Evolutionary conservation across 2,888 invertebrate genomes (phyloP).

Genomic region (Hecatera dysodea): DNA sequence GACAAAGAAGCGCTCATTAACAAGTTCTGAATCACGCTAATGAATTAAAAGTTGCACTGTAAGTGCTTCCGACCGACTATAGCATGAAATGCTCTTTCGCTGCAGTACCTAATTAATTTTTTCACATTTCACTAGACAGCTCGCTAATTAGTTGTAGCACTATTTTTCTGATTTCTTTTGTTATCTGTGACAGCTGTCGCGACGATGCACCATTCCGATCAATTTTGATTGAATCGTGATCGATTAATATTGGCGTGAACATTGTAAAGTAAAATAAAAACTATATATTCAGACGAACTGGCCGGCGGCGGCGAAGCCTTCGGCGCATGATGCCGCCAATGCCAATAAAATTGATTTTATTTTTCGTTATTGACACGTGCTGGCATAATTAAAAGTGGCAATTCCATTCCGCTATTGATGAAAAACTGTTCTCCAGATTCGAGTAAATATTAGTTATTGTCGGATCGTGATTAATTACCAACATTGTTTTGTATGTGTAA

Average conservation of each 20-base stretch:
- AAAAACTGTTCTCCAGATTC: slow-evolving; percentile 6
- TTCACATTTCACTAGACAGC: background rate
- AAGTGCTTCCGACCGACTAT: background rate
- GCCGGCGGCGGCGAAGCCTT: slow-evolving; percentile 53
- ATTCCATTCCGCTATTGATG: slow-evolving; percentile 11
- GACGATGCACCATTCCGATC: slow-evolving; percentile 40
- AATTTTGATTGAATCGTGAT: slow-evolving; percentile 66
- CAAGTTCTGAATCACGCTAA: background rate
- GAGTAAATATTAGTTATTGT: slow-evolving; percentile 15
- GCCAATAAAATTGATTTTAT: slow-evolving; percentile 72
- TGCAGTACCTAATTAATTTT: background rate
- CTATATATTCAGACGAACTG: slow-evolving; percentile 65
- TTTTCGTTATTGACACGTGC: slow-evolving; percentile 70
- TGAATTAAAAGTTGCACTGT: slow-evolving; percentile 12
- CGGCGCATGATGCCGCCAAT: slow-evolving; percentile 67
- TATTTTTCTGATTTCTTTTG: slow-evolving; percentile 17
- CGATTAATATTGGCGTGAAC: slow-evolving; percentile 69
- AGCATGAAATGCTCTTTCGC: background rate
- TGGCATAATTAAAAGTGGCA: slow-evolving; percentile 67
- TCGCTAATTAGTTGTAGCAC: slow-evolving; percentile 11
- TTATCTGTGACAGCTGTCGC: slow-evolving; percentile 16
- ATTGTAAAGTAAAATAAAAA: slow-evolving; percentile 68
- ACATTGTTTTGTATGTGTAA: background rate
- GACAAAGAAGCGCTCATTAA: background rate
- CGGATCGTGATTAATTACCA: slow-evolving; percentile 2